A percentile compares a stretch with the other conserved stretches of the same genome.
Conservation (phyloP, 2,797 vertebrate species). For the Eurystomus glaucurus region DNA sequence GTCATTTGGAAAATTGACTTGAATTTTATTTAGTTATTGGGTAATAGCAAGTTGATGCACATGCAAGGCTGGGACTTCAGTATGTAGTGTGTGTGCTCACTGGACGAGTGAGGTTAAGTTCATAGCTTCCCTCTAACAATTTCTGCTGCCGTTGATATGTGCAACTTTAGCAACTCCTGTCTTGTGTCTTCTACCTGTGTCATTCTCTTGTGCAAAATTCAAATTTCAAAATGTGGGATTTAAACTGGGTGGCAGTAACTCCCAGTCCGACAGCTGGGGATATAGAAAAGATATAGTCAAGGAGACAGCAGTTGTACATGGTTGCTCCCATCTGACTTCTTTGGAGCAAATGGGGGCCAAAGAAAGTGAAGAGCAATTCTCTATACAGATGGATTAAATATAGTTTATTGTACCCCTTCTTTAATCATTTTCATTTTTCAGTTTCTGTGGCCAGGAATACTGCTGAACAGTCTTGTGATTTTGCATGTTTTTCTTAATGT, state of each 20-base stretch:
- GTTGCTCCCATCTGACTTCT: not conserved
- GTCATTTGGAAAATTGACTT: not conserved
- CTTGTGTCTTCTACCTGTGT: fast-evolving
- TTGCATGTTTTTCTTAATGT: not conserved
- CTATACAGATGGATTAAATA: not conserved
- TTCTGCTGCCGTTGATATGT: not conserved
- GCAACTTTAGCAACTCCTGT: not conserved
- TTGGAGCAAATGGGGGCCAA: not conserved
- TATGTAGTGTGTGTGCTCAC: fast-evolving
- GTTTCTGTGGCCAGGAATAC: not conserved
- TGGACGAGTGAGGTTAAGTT: not conserved
- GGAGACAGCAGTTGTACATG: no score
- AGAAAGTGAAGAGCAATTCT: not conserved
- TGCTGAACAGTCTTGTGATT: not conserved
- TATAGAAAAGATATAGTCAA: not conserved
- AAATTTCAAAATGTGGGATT: not conserved
- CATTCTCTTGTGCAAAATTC: not conserved
- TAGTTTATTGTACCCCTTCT: not conserved
- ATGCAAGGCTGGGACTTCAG: not conserved
- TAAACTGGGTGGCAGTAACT: not conserved
- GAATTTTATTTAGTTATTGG: not conserved
- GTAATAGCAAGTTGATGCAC: not conserved
- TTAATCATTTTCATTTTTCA: not conserved
- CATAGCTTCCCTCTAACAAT: not conserved
- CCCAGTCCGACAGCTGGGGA: not conserved